Conservation (phyloP, 1,140 invertebrate genomes). For the Cydia strobilella region DNA sequence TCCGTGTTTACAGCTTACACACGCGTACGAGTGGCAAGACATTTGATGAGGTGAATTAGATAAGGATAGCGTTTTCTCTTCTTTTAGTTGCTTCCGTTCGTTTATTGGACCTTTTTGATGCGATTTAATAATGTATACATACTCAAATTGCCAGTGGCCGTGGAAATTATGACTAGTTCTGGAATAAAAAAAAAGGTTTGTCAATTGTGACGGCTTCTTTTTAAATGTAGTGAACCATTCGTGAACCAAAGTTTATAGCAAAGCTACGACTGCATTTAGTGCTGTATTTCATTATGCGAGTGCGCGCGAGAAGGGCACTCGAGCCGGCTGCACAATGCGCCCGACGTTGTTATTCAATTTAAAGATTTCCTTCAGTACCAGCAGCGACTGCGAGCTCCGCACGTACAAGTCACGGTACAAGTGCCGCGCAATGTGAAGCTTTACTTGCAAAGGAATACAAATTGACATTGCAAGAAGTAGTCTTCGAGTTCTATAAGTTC, state of each 20-base stretch:
- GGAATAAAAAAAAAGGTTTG: background rate
- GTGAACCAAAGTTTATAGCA: conserved; percentile 1
- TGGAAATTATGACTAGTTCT: too few species aligned
- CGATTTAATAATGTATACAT: too few species aligned
- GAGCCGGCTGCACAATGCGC: conserved; percentile 26
- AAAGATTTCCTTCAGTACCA: conserved; percentile 36
- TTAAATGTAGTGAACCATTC: background rate
- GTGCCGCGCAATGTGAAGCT: conserved; percentile 13
- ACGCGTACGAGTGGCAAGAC: too few species aligned
- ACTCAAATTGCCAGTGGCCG: too few species aligned
- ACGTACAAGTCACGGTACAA: conserved; percentile 17
- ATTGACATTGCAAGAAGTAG: conserved; percentile 2
- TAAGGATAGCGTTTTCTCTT: too few species aligned
- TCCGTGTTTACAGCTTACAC: too few species aligned
- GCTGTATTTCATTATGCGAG: conserved; percentile 27
- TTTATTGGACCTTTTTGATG: too few species aligned
- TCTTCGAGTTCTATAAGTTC: background rate
- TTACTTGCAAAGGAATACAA: background rate
- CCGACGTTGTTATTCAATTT: conserved; percentile 37
- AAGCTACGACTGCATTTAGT: conserved; percentile 19
- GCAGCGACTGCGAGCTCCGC: background rate
- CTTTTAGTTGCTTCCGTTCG: too few species aligned
- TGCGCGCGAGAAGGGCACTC: conserved; percentile 14
- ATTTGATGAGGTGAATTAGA: too few species aligned
- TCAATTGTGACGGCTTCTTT: background rate